Evolutionary conservation across 2,797 vertebrate genomes (phyloP), one percentile per base, ranked within the genome.

Genomic region (Lacerta bilineata): DNA sequence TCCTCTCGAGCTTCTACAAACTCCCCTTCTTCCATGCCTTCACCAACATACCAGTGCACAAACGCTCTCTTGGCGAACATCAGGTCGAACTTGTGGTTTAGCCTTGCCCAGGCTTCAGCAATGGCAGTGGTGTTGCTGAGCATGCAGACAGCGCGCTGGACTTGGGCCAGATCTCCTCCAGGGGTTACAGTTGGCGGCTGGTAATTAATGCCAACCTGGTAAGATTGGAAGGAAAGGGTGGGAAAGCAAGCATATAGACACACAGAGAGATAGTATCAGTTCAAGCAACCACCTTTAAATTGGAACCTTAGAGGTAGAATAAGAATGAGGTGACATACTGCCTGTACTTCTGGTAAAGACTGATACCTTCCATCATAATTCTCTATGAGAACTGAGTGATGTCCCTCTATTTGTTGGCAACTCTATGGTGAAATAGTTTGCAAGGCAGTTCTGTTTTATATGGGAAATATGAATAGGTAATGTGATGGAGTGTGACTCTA

Each of bases 41-140:
- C 98, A 0, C 98, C 98, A 8, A 99, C 98, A 3, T 99, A 99
- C 98, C 98, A 99, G 95, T 99, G 98, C 89, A 99, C 98, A 85
- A 99, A 99, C 41, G 98, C 98, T 85, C 98, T 98, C 96, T 99
- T 99, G 96, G 98, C 98, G 0, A 98, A 99, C 98, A 99, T 99
- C 79, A 99, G 97, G 93, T 99, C 98, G 85, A 99, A 99, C 95
- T 99, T 99, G 96, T 98, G 98, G 94, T 99, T 98, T 0, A 99
- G 98, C 59, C 98, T 96, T 4, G 98, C 98, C 98, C 98, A 99
- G 81, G 98, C 98, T 94, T 99, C 98, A 0, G 98, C 98, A 0
- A 99, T 99, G 82, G 98, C 98, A 0, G 98, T 99, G 92, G 98
- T 99, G 96, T 99, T 99, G 96, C 98, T 99, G 92, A 99, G 96